These are phyloP conservation scores for Mycteria americana DNA, from an alignment of 2,797 vertebrate genomes.

Conservation along the genomic window DNA sequence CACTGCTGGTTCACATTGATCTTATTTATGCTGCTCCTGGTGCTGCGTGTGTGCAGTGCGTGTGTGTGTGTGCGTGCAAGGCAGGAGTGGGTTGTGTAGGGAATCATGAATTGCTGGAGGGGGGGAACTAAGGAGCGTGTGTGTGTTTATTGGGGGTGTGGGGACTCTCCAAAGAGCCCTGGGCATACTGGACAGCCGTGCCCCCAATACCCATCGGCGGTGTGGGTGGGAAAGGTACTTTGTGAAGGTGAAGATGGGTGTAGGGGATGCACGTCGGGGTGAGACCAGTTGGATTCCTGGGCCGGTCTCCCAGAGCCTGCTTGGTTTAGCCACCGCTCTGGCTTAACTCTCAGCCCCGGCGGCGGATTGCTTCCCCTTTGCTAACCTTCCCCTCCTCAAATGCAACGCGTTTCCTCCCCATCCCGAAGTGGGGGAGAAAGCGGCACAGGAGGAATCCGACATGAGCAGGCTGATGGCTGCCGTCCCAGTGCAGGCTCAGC, in stretches of 20 bases:
- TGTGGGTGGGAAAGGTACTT: not conserved
- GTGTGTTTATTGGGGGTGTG: not conserved
- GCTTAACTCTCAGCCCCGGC: not conserved
- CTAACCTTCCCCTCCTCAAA: constrained; percentile 12
- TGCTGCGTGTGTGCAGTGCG: not conserved
- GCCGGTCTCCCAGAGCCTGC: not conserved
- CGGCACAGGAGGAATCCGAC: constrained; percentile 17
- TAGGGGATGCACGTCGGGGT: rapidly evolving
- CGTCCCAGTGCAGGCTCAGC: constrained; percentile 56
- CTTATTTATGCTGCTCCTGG: constrained; percentile 25
- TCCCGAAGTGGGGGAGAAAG: not conserved
- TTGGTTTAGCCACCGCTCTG: not conserved
- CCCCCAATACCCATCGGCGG: rapidly evolving
- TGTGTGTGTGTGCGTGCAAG: not conserved
- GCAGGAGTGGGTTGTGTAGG: not conserved
- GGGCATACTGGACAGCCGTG: rapidly evolving
- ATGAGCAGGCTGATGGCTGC: constrained; percentile 60
- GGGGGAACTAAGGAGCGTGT: rapidly evolving
- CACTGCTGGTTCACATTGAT: constrained; percentile 35
- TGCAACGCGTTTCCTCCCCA: not conserved
- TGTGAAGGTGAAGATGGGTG: rapidly evolving
- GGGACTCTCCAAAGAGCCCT: not conserved
- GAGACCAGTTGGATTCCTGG: not conserved
- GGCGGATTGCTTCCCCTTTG: not conserved
- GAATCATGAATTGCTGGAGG: not conserved